phyloP scores from a whole-genome alignment of 2,888 invertebrate genomes.

The Philereme transversata region DNA sequence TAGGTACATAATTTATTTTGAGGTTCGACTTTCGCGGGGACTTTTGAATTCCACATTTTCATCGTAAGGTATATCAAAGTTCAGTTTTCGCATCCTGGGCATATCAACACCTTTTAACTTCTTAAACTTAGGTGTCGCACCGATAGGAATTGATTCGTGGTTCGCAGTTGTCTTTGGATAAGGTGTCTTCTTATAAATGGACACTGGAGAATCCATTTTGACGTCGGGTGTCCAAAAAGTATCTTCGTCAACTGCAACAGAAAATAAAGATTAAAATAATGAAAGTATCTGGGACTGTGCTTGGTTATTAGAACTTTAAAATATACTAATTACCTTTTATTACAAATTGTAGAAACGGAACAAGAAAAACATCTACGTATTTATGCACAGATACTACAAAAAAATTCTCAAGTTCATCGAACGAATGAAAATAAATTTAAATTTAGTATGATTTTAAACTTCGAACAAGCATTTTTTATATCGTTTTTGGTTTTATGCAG shows the following conservation, averaged over 20 bases:
- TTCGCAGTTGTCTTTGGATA: constrained; percentile 25
- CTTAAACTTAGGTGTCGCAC: constrained; percentile 40
- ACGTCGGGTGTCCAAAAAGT: constrained; percentile 27
- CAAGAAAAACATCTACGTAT: no score
- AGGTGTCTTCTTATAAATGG: constrained; percentile 29
- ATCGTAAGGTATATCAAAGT: constrained; percentile 46
- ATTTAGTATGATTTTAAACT: not conserved
- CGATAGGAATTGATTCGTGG: constrained; percentile 16
- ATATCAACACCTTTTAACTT: constrained; percentile 34
- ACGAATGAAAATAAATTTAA: not conserved
- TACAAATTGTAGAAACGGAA: no score
- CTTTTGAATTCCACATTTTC: constrained; percentile 9
- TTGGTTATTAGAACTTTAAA: not conserved
- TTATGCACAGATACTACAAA: no score
- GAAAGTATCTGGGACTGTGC: not conserved
- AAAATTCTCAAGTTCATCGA: no score
- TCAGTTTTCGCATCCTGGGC: constrained; percentile 34
- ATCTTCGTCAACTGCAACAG: constrained; percentile 29
- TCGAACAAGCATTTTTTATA: no score
- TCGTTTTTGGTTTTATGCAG: no score
- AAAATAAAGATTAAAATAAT: not conserved
- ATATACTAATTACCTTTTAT: no score
- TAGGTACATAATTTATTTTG: no score
- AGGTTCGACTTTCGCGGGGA: not conserved
- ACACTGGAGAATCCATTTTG: constrained; percentile 23